Conservation (phyloP, 1,140 invertebrate species). For the Ceratina calcarata region DNA sequence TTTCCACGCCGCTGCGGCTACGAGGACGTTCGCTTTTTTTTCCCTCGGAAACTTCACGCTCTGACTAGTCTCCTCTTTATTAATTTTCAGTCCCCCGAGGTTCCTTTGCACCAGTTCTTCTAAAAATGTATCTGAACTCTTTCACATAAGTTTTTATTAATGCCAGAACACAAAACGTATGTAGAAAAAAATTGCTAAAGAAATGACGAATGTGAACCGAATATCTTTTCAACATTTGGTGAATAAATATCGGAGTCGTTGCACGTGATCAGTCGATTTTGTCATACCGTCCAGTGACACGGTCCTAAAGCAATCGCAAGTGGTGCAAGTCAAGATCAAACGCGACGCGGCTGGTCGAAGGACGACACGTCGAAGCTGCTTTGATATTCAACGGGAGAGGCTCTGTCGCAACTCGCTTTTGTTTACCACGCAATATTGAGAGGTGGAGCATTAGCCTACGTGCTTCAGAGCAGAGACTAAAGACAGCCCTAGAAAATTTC, state of each 20-base stretch:
- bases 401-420: slow-evolving; percentile 10
- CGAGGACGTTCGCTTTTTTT: too few relatives aligned
- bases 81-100: too few relatives aligned
- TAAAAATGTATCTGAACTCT: too few relatives aligned
- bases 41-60: too few relatives aligned
- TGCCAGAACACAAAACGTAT: too few relatives aligned
- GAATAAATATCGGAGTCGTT: background rate
- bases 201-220: too few relatives aligned
- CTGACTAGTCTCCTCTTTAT: too few relatives aligned
- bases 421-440: background rate
- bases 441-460: slow-evolving; percentile 18
- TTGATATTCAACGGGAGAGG: background rate
- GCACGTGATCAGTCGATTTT: background rate
- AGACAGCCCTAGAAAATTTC: slow-evolving; percentile 4
- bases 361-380: background rate
- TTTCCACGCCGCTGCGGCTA: background rate
- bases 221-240: too few relatives aligned
- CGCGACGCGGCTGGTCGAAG: background rate
- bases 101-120: too few relatives aligned
- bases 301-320: background rate
- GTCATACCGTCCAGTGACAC: background rate
- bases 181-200: too few relatives aligned
- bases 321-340: background rate
- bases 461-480: background rate
- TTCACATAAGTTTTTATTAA: too few relatives aligned